Evolutionary conservation across 2,888 invertebrate genomes (phyloP), one percentile per base, ranked within the genome.

Genomic region (Dasypolia templi): DNA sequence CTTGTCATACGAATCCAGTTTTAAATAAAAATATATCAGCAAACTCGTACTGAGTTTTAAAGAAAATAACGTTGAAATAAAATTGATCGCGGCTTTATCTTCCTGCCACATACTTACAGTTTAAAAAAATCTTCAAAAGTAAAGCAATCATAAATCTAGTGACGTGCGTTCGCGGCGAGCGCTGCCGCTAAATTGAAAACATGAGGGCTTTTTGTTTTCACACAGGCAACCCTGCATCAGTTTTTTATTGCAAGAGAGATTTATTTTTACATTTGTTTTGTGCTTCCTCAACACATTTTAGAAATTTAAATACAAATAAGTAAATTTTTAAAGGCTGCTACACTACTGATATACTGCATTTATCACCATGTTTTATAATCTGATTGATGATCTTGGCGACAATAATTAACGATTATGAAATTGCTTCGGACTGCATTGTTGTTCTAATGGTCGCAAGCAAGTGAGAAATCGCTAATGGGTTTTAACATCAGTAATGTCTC

Each of bases 71-170:
- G 46, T 83, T 26, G 11, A n/a, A 55, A 42, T 59, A 17, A 74
- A 67, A 77, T 79, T 74, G 46, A 85, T 82, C 56, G 35, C 19
- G 77, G 66, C 58, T 76, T 77, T 81, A 80, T 78, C 78, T 77
- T 75, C 53, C 39, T 32, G 53, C 46, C 70, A 82, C 84, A 82
- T 66, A 70, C 56, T 19, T 72, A 73, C 68, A 22, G 65, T 66
- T 75, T 83, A n/a, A n/a, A n/a, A n/a, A 82, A 85, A 62, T 78
- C 86, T 85, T 85, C 56, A 70, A 75, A 86, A 87, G 83, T 81
- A 78, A 75, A 81, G 74, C 70, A 75, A 87, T 87, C 62, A 86
- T 71, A 87, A 87, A 83, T 72, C 69, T 51, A 55, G 72, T 62
- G 87, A 85, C 83, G 77, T 63, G 62, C 56, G 71, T 63, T 65